Conservation (phyloP, 2,888 invertebrate genomes). For the Lasioglossum lativentre region DNA sequence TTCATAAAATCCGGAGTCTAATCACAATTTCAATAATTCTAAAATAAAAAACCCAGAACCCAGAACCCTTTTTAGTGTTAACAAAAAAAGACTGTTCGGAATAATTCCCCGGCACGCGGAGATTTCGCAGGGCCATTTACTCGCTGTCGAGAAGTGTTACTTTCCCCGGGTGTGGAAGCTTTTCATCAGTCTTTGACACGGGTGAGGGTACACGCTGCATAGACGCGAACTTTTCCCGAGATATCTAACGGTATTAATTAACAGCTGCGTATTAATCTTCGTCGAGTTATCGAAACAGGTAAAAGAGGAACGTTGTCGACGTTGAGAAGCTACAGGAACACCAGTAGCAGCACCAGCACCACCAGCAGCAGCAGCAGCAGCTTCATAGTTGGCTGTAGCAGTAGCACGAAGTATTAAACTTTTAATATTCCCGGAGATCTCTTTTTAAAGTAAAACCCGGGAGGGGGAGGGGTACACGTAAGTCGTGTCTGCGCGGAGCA, state of each 20-base stretch:
- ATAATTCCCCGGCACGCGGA: neutral
- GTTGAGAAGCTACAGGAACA: neutral
- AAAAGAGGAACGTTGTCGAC: conserved; percentile 14
- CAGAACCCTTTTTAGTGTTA: too few species aligned
- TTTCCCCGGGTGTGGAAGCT: neutral
- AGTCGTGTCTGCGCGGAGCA: neutral
- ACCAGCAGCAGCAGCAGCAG: too few species aligned
- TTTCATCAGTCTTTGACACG: conserved; percentile 17
- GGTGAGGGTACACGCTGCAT: conserved; percentile 18
- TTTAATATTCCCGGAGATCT: conserved; percentile 39
- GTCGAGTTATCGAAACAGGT: conserved; percentile 30
- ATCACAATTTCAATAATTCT: too few species aligned
- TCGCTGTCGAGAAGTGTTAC: too few species aligned
- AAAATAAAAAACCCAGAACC: too few species aligned
- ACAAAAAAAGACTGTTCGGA: neutral
- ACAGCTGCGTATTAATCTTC: conserved; percentile 41
- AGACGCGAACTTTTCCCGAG: conserved; percentile 35
- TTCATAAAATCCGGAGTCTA: too few species aligned
- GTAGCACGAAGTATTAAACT: conserved; percentile 29
- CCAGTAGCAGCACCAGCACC: too few species aligned
- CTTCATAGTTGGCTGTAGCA: neutral
- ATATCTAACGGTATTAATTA: conserved; percentile 44
- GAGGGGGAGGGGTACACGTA: neutral
- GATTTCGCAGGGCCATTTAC: too few species aligned
- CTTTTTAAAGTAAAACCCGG: conserved; percentile 21